Percentiles rank a stretch among this genome's conserved stretches.
Conservation (phyloP, 1,140 invertebrate genomes). For the Phthorimaea operculella region DNA sequence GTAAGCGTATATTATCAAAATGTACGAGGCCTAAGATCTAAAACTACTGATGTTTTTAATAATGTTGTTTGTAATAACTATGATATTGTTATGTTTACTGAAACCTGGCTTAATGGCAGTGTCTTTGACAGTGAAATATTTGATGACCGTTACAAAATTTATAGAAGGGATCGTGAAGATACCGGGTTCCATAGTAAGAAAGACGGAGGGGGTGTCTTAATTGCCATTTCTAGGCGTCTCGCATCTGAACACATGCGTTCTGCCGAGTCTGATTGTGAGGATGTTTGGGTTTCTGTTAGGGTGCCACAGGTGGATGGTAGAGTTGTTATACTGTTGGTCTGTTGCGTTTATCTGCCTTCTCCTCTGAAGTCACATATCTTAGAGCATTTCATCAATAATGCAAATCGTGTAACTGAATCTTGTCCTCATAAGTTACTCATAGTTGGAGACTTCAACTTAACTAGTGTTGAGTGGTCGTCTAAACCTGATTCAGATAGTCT, state of each 20-base stretch:
- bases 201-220: slow-evolving; percentile 10
- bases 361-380: slow-evolving; percentile 15
- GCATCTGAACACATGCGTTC: background rate
- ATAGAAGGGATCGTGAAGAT: slow-evolving; percentile 10
- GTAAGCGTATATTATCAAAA: background rate
- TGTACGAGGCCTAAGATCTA: background rate
- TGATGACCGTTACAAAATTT: slow-evolving; percentile 11
- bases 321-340: slow-evolving; percentile 5
- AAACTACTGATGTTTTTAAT: background rate
- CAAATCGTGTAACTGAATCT: slow-evolving; percentile 10
- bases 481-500: background rate
- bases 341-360: slow-evolving; percentile 22
- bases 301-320: background rate
- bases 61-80: background rate
- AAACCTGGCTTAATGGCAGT: slow-evolving; percentile 15
- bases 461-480: slow-evolving; percentile 9
- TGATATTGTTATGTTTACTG: slow-evolving; percentile 7
- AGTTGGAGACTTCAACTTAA: slow-evolving; percentile 25
- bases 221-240: slow-evolving; percentile 11
- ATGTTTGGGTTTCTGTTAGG: slow-evolving; percentile 8
- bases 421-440: slow-evolving; percentile 5
- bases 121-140: slow-evolving; percentile 9
- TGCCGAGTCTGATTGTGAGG: slow-evolving; percentile 12
- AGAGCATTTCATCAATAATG: slow-evolving; percentile 19
- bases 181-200: slow-evolving; percentile 4